phyloP scores from a whole-genome alignment of 1,140 invertebrate genomes.

The Drosophila parvula region DNA sequence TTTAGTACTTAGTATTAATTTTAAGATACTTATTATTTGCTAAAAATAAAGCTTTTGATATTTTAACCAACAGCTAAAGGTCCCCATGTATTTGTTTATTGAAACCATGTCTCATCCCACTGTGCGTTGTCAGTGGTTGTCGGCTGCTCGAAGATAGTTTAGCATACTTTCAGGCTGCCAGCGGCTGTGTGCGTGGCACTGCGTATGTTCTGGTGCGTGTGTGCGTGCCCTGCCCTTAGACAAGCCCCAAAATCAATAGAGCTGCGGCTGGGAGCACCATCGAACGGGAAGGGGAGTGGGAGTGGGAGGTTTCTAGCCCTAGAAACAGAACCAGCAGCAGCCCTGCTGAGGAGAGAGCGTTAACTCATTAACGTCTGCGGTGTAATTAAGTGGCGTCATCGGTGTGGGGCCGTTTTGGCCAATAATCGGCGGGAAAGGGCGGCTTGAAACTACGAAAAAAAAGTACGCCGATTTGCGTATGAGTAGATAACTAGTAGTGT shows the following conservation, averaged over 20 bases:
- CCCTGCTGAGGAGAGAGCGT: slow-evolving; percentile 4
- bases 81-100: too few species aligned
- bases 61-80: too few species aligned
- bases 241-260: slow-evolving; percentile 54
- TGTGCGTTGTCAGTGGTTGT: slow-evolving; percentile 16
- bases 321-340: slow-evolving; percentile 7
- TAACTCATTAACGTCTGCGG: slow-evolving; percentile 44
- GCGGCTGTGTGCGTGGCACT: slow-evolving; percentile 12
- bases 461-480: slow-evolving; percentile 25
- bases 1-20: too few species aligned
- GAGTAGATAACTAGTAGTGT: neutral
- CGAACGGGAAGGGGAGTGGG: neutral
- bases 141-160: slow-evolving; percentile 30
- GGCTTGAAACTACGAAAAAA: slow-evolving; percentile 14
- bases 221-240: slow-evolving; percentile 34
- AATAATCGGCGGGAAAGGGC: slow-evolving; percentile 14
- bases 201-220: slow-evolving; percentile 3
- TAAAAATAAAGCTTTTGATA: too few species aligned
- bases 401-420: slow-evolving; percentile 1
- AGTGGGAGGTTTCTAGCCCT: slow-evolving; percentile 13
- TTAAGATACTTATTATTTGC: too few species aligned
- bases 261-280: neutral
- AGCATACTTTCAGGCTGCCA: slow-evolving; percentile 54
- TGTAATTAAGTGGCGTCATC: slow-evolving; percentile 51
- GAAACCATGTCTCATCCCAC: slow-evolving; percentile 11